Evolutionary conservation across 1,140 invertebrate genomes (phyloP), one percentile per base, ranked within the genome.

Genomic region (Sipha flava): DNA sequence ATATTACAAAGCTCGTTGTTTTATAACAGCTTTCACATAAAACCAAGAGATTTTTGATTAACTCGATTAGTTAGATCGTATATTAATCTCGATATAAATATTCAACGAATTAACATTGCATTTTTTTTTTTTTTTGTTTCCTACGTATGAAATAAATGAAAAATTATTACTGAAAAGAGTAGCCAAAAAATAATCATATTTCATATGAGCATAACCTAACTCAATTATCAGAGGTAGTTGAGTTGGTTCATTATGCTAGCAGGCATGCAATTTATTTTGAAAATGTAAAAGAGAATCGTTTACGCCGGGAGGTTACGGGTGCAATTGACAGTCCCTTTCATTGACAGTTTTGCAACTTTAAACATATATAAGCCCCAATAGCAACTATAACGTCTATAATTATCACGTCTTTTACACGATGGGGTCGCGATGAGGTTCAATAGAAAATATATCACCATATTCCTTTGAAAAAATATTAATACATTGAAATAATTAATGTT

Each of bases 321-420:
- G 73, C 52, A 59, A 77, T 54, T 57, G 73, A 77, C 73, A 77
- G 73, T 37, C 73, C 73, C 73, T 77, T 43, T 16, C 14, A 23
- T 57, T 40, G 73, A 77, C 73, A 40, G 52, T 34, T 77, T 59
- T 77, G 73, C 40, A 26, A 77, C 73, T 29, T 57, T 57, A 77
- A 77, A 77, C 29, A 57, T 18, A 77, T 52, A 18, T 57, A 37
- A 40, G 4, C 73, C 52, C 52, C 21, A 16, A 26, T 31, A 26
- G 7, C 14, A 45, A 31, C 40, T 57, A 43, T 47, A 21, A 21
- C 21, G 18, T 77, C 34, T 57, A 14, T 77, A 77, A 77, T 77
- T 77, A 77, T 79, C 57, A 29, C 47, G 43, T 49, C 59, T 64
- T 54, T 79, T 75, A 34, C 45, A 59, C 49, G 7, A 59, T 37